These are phyloP conservation scores for Agrotis segetum DNA, from an alignment of 2,888 invertebrate species.

Conservation along the genomic window DNA sequence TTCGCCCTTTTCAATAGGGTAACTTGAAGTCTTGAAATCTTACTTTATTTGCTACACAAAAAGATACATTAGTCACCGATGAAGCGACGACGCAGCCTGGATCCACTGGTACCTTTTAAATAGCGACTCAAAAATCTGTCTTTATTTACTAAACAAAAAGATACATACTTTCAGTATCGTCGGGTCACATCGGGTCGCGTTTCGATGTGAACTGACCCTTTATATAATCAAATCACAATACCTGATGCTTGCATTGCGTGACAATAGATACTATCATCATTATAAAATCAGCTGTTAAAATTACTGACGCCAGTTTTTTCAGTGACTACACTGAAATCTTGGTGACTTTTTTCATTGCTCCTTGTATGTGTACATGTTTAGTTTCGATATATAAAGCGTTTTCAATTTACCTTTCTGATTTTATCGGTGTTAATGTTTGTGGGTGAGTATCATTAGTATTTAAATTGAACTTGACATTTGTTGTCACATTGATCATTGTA, in stretches of 20 bases:
- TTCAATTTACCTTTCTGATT: constrained; percentile 23
- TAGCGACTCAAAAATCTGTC: too few relatives aligned
- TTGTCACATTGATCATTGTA: too few relatives aligned
- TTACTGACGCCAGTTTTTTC: constrained; percentile 32
- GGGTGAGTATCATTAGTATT: neutral
- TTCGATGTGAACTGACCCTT: too few relatives aligned
- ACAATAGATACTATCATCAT: constrained; percentile 48
- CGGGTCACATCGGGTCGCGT: too few relatives aligned
- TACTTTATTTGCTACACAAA: too few relatives aligned
- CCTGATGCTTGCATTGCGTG: constrained; percentile 64
- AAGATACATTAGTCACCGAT: too few relatives aligned
- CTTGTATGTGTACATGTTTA: neutral
- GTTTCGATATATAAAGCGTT: constrained; percentile 11
- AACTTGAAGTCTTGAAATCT: too few relatives aligned
- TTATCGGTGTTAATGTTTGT: constrained; percentile 14
- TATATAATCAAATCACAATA: constrained; percentile 37
- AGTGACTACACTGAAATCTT: constrained; percentile 33
- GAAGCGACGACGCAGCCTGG: too few relatives aligned
- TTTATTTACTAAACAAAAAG: too few relatives aligned
- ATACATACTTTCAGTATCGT: too few relatives aligned
- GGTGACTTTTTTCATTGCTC: constrained; percentile 29
- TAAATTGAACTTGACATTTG: neutral
- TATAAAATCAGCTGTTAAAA: constrained; percentile 30
- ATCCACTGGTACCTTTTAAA: too few relatives aligned
- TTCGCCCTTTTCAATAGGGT: too few relatives aligned